Conservation (phyloP, 2,113 vertebrate species). For the Nicator chloris region DNA sequence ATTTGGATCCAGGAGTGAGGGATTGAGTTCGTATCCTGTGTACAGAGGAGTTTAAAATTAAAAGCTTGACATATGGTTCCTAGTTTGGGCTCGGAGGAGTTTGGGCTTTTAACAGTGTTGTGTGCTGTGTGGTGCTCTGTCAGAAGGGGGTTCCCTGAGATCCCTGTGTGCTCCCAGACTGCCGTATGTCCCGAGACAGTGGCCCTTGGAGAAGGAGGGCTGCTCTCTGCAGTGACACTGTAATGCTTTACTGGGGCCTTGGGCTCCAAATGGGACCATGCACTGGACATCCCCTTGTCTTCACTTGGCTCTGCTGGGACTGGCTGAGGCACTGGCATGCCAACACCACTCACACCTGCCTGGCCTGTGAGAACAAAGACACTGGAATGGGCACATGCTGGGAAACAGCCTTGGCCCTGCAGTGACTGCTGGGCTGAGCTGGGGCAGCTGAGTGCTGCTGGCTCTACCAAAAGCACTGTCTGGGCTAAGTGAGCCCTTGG, state of each 20-base stretch:
- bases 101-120: background rate
- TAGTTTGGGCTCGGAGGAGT: background rate
- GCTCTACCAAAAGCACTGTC: background rate
- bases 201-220: background rate
- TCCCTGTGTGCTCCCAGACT: background rate
- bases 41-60: background rate
- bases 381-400: background rate
- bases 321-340: background rate
- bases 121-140: background rate
- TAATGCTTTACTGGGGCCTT: background rate
- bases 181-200: rapidly evolving
- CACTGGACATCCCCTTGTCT: background rate
- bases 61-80: background rate
- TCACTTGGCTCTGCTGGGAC: background rate
- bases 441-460: background rate
- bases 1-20: background rate
- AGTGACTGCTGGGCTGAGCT: background rate
- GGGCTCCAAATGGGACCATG: rapidly evolving
- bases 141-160: background rate
- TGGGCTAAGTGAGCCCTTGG: constrained; percentile 5
- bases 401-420: background rate
- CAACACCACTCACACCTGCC: rapidly evolving
- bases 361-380: background rate
- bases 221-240: background rate
- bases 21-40: background rate